Evolutionary conservation across 2,888 invertebrate genomes (phyloP).

Genomic region (Coremacera marginata): DNA sequence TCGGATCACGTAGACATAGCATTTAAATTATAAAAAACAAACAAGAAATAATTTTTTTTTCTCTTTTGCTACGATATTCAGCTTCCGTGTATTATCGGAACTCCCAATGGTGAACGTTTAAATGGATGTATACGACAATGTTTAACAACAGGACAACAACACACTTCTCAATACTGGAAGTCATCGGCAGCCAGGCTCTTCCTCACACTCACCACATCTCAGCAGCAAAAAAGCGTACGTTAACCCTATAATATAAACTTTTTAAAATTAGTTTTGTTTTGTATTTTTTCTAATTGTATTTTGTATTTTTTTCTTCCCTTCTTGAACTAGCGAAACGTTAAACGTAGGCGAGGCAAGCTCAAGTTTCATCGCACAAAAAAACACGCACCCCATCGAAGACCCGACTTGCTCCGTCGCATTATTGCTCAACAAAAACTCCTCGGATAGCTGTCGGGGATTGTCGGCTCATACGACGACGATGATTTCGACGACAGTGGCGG

Average conservation of each 20-base stretch:
- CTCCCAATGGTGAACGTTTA: slow-evolving; percentile 70
- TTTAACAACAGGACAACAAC: slow-evolving; percentile 70
- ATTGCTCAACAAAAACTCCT: slow-evolving; percentile 70
- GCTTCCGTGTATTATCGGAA: slow-evolving; percentile 70
- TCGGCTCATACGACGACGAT: slow-evolving; percentile 70
- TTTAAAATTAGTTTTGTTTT: neutral
- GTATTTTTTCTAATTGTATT: neutral
- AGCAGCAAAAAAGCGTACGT: slow-evolving; percentile 74
- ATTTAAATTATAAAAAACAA: slow-evolving; percentile 1
- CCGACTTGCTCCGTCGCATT: slow-evolving; percentile 69
- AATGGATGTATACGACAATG: slow-evolving; percentile 71
- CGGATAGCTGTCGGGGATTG: slow-evolving; percentile 71
- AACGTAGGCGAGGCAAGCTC: slow-evolving; percentile 71
- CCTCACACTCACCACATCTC: slow-evolving; percentile 71
- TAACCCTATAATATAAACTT: neutral
- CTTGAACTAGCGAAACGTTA: slow-evolving; percentile 60
- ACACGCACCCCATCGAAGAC: slow-evolving; percentile 80
- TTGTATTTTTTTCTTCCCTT: slow-evolving; percentile 20
- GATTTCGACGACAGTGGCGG: slow-evolving; percentile 72
- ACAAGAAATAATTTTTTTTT: slow-evolving; percentile 23
- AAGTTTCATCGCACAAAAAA: slow-evolving; percentile 90
- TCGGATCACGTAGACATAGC: too few relatives aligned
- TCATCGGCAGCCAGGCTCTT: slow-evolving; percentile 73
- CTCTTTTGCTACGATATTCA: slow-evolving; percentile 65
- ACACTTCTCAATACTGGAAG: slow-evolving; percentile 69